phyloP scores from a whole-genome alignment of 2,888 invertebrate species.

The Rugalucina vietnamica region DNA sequence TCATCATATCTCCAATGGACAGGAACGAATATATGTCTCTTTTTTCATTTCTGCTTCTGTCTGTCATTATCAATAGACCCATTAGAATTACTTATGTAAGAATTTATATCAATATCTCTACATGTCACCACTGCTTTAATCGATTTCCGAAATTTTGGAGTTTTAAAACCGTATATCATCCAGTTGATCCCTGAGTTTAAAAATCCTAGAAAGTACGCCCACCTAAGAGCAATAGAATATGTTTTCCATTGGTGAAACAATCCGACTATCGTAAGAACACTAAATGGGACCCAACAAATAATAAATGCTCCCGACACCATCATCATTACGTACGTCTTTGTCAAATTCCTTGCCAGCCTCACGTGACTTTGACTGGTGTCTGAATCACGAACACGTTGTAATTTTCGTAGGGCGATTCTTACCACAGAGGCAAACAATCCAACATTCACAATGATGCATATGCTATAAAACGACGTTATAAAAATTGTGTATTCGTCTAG shows the following conservation, averaged over 20 bases:
- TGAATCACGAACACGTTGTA: not conserved
- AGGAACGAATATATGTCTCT: no score
- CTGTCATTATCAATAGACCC: no score
- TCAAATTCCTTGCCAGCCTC: not conserved
- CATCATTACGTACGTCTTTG: conserved; percentile 49
- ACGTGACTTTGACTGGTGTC: not conserved
- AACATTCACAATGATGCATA: not conserved
- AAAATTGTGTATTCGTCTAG: not conserved
- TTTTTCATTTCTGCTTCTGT: no score
- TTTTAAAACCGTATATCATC: conserved; percentile 52
- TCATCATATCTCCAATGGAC: no score
- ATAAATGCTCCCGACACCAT: conserved; percentile 43
- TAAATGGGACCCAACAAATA: conserved; percentile 53
- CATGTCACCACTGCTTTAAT: not conserved
- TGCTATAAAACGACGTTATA: not conserved
- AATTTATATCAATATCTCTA: no score
- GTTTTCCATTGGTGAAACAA: conserved; percentile 26
- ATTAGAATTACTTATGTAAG: no score
- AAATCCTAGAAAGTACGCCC: conserved; percentile 32
- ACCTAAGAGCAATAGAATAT: conserved; percentile 18
- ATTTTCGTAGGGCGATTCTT: not conserved
- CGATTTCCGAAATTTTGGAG: conserved; percentile 41
- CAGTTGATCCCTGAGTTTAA: conserved; percentile 50
- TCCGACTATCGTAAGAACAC: conserved; percentile 34
- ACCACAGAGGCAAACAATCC: not conserved